Evolutionary conservation across 2,113 vertebrate genomes (phyloP).

Genomic region (Athene noctua): DNA sequence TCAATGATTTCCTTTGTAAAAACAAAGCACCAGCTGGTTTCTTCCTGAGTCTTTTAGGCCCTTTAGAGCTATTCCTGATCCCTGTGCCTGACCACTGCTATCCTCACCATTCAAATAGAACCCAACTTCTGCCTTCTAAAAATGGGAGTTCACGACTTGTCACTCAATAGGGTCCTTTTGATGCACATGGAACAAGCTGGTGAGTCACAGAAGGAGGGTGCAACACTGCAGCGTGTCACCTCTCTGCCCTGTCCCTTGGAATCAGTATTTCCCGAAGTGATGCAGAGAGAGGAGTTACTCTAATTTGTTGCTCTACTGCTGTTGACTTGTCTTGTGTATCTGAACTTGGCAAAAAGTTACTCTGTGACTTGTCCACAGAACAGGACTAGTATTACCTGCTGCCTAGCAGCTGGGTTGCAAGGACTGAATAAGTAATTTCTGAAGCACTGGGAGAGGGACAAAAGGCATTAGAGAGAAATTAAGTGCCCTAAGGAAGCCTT

Average conservation of each 20-base stretch:
- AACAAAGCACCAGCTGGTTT: neutral
- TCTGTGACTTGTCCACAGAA: neutral
- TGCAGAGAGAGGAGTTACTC: neutral
- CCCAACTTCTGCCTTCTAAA: neutral
- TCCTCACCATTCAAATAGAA: neutral
- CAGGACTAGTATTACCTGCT: neutral
- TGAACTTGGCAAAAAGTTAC: neutral
- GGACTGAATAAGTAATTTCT: neutral
- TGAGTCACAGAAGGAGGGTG: neutral
- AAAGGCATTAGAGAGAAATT: neutral
- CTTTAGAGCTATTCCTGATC: neutral
- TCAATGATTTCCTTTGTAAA: neutral
- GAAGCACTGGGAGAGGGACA: neutral
- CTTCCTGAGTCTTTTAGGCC: neutral
- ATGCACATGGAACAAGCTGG: rapidly evolving
- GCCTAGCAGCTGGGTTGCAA: neutral
- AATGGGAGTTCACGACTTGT: neutral
- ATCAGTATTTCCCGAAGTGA: neutral
- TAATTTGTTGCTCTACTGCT: neutral
- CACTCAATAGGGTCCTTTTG: neutral
- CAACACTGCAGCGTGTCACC: rapidly evolving
- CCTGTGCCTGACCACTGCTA: neutral
- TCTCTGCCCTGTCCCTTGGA: neutral
- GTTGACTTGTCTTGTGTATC: neutral
- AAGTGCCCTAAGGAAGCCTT: neutral